A percentile compares a stretch with the other conserved stretches of the same genome.
phyloP scores from a whole-genome alignment of 2,113 vertebrate genomes.

The Zapus hudsonius region DNA sequence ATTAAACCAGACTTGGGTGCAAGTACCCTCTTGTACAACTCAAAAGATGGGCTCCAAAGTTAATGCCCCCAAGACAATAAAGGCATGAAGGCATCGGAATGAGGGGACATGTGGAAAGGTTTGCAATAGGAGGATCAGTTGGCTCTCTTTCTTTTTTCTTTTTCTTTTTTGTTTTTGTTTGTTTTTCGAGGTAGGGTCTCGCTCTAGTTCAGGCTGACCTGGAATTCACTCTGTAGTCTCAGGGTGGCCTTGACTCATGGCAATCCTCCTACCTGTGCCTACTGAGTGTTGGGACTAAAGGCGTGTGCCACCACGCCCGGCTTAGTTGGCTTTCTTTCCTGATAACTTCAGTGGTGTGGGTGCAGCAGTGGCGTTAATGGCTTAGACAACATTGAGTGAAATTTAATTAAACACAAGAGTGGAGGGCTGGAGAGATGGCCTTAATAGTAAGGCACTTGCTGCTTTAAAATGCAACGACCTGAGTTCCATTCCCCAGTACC shows the following conservation, averaged over 20 bases:
- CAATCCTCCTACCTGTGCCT: too few species aligned
- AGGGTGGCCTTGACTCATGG: too few species aligned
- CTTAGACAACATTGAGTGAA: background rate
- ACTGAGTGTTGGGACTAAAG: too few species aligned
- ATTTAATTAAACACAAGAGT: conserved; percentile 18
- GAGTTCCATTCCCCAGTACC: too few species aligned
- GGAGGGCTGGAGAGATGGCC: too few species aligned
- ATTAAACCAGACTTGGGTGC: background rate
- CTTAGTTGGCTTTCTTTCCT: background rate
- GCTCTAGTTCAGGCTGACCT: too few species aligned
- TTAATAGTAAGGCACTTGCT: too few species aligned
- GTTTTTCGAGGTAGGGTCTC: too few species aligned
- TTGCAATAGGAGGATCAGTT: background rate
- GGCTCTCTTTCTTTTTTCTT: background rate
- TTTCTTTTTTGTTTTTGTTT: too few species aligned
- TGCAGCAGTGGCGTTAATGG: background rate
- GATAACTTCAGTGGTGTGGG: background rate
- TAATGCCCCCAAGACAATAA: background rate
- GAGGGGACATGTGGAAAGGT: background rate
- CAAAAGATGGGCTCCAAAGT: background rate
- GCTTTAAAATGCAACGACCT: too few species aligned
- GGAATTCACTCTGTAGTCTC: too few species aligned
- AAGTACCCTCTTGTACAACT: background rate
- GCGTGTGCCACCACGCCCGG: too few species aligned
- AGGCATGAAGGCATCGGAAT: background rate